Conservation (phyloP, 1,140 invertebrate species). For the Caerostris extrusa region DNA sequence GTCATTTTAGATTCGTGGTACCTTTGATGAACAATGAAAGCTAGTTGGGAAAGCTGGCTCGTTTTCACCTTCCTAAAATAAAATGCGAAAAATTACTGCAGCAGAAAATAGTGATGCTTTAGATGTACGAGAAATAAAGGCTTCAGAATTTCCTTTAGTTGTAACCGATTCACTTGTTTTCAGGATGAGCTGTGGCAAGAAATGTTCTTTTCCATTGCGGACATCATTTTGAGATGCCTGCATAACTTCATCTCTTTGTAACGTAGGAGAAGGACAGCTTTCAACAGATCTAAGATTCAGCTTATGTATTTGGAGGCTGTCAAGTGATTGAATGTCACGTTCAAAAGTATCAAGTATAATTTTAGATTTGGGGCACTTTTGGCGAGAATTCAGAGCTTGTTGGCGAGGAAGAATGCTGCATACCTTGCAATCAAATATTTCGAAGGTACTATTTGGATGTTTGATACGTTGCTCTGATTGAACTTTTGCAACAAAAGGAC, state of each 20-base stretch:
- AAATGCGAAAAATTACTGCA: constrained; percentile 77
- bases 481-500: constrained; percentile 88
- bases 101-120: constrained; percentile 85
- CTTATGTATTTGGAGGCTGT: constrained; percentile 80
- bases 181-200: constrained; percentile 90
- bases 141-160: constrained; percentile 16
- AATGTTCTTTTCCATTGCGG: constrained; percentile 85
- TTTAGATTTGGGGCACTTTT: constrained; percentile 45
- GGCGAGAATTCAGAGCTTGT: constrained; percentile 83
- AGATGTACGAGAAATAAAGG: constrained; percentile 87
- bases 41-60: constrained; percentile 75
- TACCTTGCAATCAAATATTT: constrained; percentile 87
- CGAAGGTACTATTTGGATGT: constrained; percentile 84
- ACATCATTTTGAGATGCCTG: neutral
- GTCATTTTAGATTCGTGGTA: no score
- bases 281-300: constrained; percentile 80
- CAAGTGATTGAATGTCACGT: constrained; percentile 80
- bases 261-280: constrained; percentile 59
- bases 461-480: constrained; percentile 88
- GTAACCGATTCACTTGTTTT: constrained; percentile 81
- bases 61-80: no score
- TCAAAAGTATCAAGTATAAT: constrained; percentile 79
- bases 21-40: neutral
- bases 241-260: neutral
- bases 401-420: constrained; percentile 89